Conservation (phyloP, 2,113 vertebrate genomes). For the Dicrurus megarhynchus region DNA sequence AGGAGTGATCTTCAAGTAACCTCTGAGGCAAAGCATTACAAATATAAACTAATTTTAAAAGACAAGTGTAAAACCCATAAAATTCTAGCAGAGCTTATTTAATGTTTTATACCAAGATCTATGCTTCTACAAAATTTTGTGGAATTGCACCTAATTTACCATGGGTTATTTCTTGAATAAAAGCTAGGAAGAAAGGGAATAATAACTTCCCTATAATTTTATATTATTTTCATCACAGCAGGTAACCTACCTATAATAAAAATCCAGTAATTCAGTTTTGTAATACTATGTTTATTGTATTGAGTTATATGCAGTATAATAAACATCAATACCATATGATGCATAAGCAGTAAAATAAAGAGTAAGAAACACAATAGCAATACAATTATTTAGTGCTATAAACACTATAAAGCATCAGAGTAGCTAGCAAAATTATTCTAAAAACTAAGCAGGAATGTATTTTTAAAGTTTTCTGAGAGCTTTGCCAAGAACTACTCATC, state of each 20-base stretch:
- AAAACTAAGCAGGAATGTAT: neutral
- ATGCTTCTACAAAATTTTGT: neutral
- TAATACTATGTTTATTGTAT: conserved; percentile 15
- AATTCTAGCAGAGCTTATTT: conserved; percentile 11
- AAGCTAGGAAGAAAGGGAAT: conserved; percentile 9
- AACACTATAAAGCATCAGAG: conserved; percentile 6
- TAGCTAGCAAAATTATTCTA: conserved; percentile 13
- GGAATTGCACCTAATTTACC: neutral
- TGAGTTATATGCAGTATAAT: conserved; percentile 52
- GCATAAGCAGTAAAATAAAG: conserved; percentile 15
- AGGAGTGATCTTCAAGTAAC: neutral
- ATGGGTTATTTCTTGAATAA: conserved; percentile 3
- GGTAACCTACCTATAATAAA: conserved; percentile 25
- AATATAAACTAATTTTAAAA: conserved; percentile 14
- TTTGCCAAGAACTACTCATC: neutral
- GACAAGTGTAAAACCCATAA: neutral
- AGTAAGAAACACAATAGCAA: conserved; percentile 13
- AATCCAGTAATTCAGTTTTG: neutral
- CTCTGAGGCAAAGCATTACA: neutral
- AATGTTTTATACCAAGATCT: conserved; percentile 1
- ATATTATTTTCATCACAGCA: conserved; percentile 7
- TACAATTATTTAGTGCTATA: conserved; percentile 47
- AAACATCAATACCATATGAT: conserved; percentile 7
- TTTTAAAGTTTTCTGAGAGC: neutral
- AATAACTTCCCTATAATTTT: conserved; percentile 10